Percentiles rank a stretch among this genome's conserved stretches.
Conservation (phyloP, 30 jellyfish, hydroid and myxozoan genomes). For the Cassiopea andromeda region DNA sequence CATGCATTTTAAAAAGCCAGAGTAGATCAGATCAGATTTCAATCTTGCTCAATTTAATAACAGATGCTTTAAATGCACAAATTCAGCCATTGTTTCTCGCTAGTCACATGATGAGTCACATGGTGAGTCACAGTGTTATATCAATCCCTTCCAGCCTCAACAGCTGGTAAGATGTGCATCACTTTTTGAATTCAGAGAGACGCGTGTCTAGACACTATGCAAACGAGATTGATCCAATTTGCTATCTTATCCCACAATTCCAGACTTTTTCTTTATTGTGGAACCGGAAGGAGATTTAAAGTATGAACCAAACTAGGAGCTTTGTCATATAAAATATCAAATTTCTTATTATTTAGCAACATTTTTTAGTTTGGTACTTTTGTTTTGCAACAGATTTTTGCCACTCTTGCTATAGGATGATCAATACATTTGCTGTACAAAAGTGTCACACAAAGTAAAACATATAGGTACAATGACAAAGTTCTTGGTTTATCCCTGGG, state of each 20-base stretch:
- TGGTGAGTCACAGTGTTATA: background rate
- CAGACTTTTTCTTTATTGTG: background rate
- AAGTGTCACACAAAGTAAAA: too few relatives aligned
- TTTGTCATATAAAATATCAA: too few relatives aligned
- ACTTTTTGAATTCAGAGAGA: background rate
- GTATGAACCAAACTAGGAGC: too few relatives aligned
- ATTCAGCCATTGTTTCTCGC: background rate
- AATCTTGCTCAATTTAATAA: background rate
- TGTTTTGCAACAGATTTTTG: too few relatives aligned
- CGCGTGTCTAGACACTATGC: background rate
- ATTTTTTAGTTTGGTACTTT: too few relatives aligned
- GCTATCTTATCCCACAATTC: background rate
- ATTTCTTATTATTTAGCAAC: too few relatives aligned
- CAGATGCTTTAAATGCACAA: background rate
- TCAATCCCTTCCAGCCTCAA: background rate
- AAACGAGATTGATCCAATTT: background rate
- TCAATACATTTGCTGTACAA: too few relatives aligned
- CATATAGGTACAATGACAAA: too few relatives aligned
- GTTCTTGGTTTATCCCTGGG: too few relatives aligned
- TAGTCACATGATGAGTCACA: background rate
- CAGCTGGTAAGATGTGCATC: background rate
- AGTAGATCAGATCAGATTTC: background rate
- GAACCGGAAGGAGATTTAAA: too few relatives aligned
- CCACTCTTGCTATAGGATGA: too few relatives aligned
- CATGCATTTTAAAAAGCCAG: background rate